These are phyloP conservation scores for Xylocopa sonorina DNA, from an alignment of 1,140 invertebrate species.

Conservation along the genomic window DNA sequence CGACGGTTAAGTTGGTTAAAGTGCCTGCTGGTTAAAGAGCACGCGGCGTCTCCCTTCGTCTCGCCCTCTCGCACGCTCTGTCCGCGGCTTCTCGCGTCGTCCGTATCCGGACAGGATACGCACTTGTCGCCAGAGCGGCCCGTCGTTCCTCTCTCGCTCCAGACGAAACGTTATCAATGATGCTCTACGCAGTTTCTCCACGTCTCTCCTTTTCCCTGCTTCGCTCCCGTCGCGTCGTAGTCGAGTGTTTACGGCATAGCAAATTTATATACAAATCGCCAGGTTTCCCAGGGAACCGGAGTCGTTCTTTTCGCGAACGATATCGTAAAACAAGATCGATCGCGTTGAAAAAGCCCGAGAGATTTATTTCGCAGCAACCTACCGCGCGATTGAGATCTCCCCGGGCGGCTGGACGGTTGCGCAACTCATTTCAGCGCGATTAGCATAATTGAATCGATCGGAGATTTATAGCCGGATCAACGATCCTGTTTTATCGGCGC, in stretches of 20 bases:
- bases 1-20: conserved; percentile 57
- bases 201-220: no score
- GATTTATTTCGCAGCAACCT: conserved; percentile 37
- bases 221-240: not conserved
- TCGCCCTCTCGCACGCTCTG: no score
- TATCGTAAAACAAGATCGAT: conserved; percentile 19
- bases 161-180: conserved; percentile 23
- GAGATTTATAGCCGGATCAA: conserved; percentile 16
- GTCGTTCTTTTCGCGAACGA: not conserved
- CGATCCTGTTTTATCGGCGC: conserved; percentile 66
- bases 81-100: not conserved
- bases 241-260: not conserved
- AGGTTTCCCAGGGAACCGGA: conserved; percentile 1
- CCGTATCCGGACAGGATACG: not conserved
- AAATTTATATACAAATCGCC: conserved; percentile 20
- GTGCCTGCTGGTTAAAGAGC: conserved; percentile 56
- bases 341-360: conserved; percentile 2
- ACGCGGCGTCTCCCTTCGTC: not conserved
- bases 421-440: conserved; percentile 13
- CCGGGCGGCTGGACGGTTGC: not conserved
- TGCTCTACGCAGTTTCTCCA: not conserved
- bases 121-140: conserved; percentile 8
- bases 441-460: conserved; percentile 49
- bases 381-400: conserved; percentile 13
- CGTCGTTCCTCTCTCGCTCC: not conserved